A percentile compares a stretch with the other conserved stretches of the same genome.
Conservation (phyloP, 1,140 invertebrate genomes). For the Drosophila sucinea region DNA sequence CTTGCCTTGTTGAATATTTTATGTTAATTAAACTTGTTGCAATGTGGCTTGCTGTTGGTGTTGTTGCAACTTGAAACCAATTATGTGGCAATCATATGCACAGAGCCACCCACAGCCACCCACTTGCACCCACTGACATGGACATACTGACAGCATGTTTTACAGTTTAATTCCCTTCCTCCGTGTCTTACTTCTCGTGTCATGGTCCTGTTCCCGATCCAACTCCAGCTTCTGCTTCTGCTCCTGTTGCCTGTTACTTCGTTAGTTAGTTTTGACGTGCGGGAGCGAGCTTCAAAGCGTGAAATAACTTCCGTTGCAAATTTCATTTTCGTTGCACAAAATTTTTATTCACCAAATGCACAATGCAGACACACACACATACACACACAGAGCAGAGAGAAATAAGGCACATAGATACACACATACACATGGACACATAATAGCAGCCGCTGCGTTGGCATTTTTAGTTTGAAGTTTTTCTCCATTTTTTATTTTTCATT, state of each 20-base stretch:
- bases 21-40: slow-evolving; percentile 81
- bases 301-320: slow-evolving; percentile 80
- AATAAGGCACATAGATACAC: not conserved
- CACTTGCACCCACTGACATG: not conserved
- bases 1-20: slow-evolving; percentile 63
- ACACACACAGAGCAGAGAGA: not conserved
- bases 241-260: slow-evolving; percentile 55
- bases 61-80: slow-evolving; percentile 74
- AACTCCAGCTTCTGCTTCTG: slow-evolving; percentile 4
- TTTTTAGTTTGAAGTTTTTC: slow-evolving; percentile 31
- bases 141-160: slow-evolving; percentile 65
- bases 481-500: slow-evolving; percentile 20
- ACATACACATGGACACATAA: slow-evolving; percentile 52
- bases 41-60: slow-evolving; percentile 33
- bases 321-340: slow-evolving; percentile 77
- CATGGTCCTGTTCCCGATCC: slow-evolving; percentile 24
- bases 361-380: slow-evolving; percentile 59
- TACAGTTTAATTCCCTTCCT: slow-evolving; percentile 67
- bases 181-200: not conserved
- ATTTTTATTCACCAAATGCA: slow-evolving; percentile 75
- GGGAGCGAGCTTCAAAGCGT: slow-evolving; percentile 57
- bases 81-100: slow-evolving; percentile 49
- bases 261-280: slow-evolving; percentile 74
- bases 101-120: slow-evolving; percentile 16
- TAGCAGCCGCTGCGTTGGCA: slow-evolving; percentile 24